These are phyloP conservation scores for Scytalopus superciliaris DNA, from an alignment of 2,113 vertebrate species.

Conservation along the genomic window DNA sequence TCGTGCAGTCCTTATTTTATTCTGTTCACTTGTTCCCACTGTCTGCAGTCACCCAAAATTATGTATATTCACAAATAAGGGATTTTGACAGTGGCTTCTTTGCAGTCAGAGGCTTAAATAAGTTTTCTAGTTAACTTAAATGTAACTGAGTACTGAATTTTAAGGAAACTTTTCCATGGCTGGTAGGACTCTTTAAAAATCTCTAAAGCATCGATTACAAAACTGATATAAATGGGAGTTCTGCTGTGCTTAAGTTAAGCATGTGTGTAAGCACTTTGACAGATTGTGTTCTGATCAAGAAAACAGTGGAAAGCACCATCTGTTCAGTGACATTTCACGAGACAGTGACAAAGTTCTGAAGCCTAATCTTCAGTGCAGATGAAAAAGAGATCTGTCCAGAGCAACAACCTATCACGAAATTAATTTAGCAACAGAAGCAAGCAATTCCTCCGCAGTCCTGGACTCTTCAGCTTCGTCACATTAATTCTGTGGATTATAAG, in stretches of 20 bases:
- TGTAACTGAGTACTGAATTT: neutral
- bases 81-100: neutral
- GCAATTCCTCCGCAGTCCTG: neutral
- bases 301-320: constrained; percentile 48
- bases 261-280: constrained; percentile 25
- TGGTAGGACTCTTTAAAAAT: neutral
- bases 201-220: neutral
- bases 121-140: neutral
- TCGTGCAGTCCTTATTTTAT: neutral
- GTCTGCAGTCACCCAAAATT: neutral
- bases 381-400: constrained; percentile 5
- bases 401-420: constrained; percentile 2
- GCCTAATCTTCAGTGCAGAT: neutral
- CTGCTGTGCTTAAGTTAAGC: constrained; percentile 31
- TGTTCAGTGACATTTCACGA: constrained; percentile 24
- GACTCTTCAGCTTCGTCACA: neutral
- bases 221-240: neutral
- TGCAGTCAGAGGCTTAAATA: neutral
- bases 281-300: constrained; percentile 26
- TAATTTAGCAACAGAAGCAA: constrained; percentile 4
- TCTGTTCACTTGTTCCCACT: neutral
- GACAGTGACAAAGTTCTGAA: constrained; percentile 18
- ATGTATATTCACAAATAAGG: neutral
- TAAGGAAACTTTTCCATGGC: neutral
- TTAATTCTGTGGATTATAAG: neutral